A percentile compares a stretch with the other conserved stretches of the same genome.
Evolutionary conservation across 2,113 vertebrate genomes (phyloP).

Genomic region (Hucho hucho): DNA sequence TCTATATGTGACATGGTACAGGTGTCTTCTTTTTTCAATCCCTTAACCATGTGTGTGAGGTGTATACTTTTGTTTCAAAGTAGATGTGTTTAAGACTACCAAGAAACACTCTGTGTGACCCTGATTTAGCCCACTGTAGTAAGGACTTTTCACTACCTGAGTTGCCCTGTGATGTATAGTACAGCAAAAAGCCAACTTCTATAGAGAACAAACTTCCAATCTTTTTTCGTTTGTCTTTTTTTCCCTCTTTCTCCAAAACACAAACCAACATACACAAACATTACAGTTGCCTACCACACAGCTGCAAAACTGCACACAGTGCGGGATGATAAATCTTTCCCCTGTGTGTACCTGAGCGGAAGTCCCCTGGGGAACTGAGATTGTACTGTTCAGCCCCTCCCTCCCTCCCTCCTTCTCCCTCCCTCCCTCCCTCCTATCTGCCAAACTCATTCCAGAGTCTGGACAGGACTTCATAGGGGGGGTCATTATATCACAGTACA

Average conservation of each 20-base stretch:
- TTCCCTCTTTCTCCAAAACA: neutral
- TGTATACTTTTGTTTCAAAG: too few relatives aligned
- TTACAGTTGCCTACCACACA: neutral
- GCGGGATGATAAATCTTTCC: slow-evolving; percentile 4
- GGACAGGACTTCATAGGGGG: neutral
- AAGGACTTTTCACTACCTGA: too few relatives aligned
- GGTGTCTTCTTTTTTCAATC: too few relatives aligned
- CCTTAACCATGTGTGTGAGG: too few relatives aligned
- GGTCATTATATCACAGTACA: neutral
- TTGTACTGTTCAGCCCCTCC: neutral
- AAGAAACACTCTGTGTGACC: too few relatives aligned
- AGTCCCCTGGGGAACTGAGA: neutral
- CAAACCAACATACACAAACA: neutral
- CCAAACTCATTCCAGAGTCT: slow-evolving; percentile 20
- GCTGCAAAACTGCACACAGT: neutral
- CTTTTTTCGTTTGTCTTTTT: neutral
- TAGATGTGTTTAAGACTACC: too few relatives aligned
- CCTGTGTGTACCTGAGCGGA: slow-evolving; percentile 3
- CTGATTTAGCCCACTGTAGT: too few relatives aligned
- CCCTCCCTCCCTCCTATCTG: neutral
- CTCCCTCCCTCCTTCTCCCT: neutral
- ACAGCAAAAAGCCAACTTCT: too few relatives aligned
- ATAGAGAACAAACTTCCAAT: too few relatives aligned
- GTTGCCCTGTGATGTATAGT: too few relatives aligned
- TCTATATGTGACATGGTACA: too few relatives aligned